Evolutionary conservation across 2,797 vertebrate genomes (phyloP).

Genomic region (Orientallactaga sibirica): DNA sequence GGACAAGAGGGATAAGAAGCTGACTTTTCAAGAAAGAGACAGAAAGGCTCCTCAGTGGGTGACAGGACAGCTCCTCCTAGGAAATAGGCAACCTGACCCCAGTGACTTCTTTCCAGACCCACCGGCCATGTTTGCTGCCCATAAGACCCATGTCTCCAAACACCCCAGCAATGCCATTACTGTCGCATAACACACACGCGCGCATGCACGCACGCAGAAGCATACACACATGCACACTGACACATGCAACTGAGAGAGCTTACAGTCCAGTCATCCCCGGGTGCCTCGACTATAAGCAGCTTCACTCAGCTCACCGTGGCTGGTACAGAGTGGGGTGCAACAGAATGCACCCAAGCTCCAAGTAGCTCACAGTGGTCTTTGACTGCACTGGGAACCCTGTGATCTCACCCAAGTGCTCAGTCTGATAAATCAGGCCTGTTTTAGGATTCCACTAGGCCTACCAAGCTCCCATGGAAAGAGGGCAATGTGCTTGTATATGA

Average conservation of each 20-base stretch:
- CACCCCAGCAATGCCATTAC: too few species aligned
- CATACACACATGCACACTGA: too few species aligned
- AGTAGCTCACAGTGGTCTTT: background rate
- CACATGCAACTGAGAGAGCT: background rate
- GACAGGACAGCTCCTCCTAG: background rate
- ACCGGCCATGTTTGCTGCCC: background rate
- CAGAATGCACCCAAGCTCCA: background rate
- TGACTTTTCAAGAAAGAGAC: background rate
- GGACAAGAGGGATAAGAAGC: background rate
- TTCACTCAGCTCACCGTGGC: too few species aligned
- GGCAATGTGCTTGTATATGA: background rate
- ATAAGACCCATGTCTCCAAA: background rate
- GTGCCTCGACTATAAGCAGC: too few species aligned
- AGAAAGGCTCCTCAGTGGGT: background rate
- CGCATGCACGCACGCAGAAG: background rate
- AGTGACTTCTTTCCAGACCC: background rate
- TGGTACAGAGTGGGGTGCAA: background rate
- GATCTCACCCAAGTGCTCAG: background rate
- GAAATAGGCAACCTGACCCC: background rate
- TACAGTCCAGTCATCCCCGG: too few species aligned
- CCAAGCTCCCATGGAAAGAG: background rate
- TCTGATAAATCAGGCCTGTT: background rate
- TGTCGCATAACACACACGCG: background rate
- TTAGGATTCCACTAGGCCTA: background rate
- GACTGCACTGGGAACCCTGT: fast-evolving